Evolutionary conservation across 2,888 invertebrate species (phyloP).

Genomic region (Spodoptera littoralis): DNA sequence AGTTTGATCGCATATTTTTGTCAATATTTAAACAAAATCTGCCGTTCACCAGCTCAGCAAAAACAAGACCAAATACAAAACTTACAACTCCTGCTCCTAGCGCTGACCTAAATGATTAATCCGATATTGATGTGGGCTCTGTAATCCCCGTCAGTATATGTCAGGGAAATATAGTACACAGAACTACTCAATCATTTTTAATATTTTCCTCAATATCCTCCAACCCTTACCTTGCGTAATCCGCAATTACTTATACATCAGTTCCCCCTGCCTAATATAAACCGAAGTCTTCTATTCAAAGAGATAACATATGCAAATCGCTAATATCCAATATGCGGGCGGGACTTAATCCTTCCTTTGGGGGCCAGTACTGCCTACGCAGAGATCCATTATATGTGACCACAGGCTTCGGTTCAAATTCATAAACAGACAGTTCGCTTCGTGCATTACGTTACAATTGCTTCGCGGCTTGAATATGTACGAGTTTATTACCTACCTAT

Average conservation of each 20-base stretch:
- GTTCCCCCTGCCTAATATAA: constrained; percentile 25
- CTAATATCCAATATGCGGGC: constrained; percentile 53
- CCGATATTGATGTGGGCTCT: background rate
- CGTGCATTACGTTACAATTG: constrained; percentile 33
- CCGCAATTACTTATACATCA: constrained; percentile 36
- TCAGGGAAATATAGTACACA: background rate
- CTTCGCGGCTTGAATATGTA: constrained; percentile 24
- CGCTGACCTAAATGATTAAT: too few relatives aligned
- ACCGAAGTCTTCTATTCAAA: constrained; percentile 31
- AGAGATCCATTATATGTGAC: too few relatives aligned
- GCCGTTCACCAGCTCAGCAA: too few relatives aligned
- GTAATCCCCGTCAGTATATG: constrained; percentile 7
- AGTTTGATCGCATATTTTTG: too few relatives aligned
- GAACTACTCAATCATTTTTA: constrained; percentile 26
- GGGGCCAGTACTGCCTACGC: constrained; percentile 30
- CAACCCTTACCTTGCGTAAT: constrained; percentile 27
- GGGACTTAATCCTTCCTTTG: constrained; percentile 51
- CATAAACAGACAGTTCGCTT: constrained; percentile 35
- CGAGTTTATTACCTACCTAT: background rate
- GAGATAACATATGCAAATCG: constrained; percentile 49
- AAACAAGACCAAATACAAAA: too few relatives aligned
- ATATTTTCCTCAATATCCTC: constrained; percentile 32
- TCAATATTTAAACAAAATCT: too few relatives aligned
- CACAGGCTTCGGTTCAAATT: constrained; percentile 11
- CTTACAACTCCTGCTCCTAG: too few relatives aligned